phyloP scores from a whole-genome alignment of 2,113 vertebrate genomes.

The Sturnira hondurensis region DNA sequence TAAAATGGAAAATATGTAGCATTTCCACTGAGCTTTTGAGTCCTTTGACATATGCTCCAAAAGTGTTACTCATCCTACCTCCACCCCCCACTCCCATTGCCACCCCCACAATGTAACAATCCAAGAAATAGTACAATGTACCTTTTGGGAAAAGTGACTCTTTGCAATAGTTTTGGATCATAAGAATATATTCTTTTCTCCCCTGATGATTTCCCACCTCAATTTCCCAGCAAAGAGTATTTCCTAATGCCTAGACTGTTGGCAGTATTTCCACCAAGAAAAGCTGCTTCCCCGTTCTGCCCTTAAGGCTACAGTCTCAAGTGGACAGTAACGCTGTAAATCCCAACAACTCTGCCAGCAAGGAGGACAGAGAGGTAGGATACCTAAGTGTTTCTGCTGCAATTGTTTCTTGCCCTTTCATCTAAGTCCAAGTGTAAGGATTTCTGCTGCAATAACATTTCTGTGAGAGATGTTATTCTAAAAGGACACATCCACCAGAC shows the following conservation, averaged over 20 bases:
- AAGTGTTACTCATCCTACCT: constrained; percentile 80
- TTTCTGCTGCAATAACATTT: background rate
- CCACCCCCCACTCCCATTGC: background rate
- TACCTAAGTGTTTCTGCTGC: background rate
- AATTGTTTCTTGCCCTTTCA: background rate
- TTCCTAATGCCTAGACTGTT: constrained; percentile 23
- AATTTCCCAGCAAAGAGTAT: constrained; percentile 46
- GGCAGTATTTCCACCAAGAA: constrained; percentile 24
- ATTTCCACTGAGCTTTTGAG: constrained; percentile 77
- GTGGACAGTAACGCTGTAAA: background rate
- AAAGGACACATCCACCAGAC: background rate
- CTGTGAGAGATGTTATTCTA: background rate
- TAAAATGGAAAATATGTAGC: constrained; percentile 80
- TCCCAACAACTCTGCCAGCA: background rate
- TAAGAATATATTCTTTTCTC: constrained; percentile 71
- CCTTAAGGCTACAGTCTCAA: background rate
- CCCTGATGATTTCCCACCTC: constrained; percentile 67
- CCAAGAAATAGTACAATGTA: constrained; percentile 75
- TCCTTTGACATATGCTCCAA: constrained; percentile 82
- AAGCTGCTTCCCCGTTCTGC: background rate
- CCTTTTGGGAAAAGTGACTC: constrained; percentile 82
- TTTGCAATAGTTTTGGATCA: constrained; percentile 67
- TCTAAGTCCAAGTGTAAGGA: background rate
- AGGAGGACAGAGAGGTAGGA: background rate
- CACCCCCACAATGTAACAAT: constrained; percentile 73